phyloP scores from a whole-genome alignment of 2,113 vertebrate species.

The Embiotoca jacksoni region DNA sequence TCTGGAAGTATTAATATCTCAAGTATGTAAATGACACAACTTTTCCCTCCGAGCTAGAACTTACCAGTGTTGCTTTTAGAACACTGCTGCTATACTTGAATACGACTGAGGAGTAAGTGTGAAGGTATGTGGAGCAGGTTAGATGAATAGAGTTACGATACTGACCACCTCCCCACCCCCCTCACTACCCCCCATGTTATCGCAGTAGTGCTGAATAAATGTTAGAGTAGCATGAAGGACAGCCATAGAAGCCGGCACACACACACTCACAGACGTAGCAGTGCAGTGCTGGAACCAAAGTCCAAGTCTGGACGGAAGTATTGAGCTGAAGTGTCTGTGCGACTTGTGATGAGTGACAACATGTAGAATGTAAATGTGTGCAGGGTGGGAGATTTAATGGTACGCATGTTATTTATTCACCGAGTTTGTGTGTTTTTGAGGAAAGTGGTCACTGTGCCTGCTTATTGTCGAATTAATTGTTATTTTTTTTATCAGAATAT shows the following conservation, averaged over 20 bases:
- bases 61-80: conserved; percentile 25
- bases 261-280: conserved; percentile 16
- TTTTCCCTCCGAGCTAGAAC: conserved; percentile 16
- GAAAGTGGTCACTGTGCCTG: conserved; percentile 8
- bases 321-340: conserved; percentile 1
- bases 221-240: conserved; percentile 56
- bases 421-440: conserved; percentile 8
- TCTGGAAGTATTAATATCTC: conserved; percentile 9
- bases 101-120: conserved; percentile 12
- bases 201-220: conserved; percentile 38
- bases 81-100: conserved; percentile 64
- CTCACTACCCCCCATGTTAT: neutral
- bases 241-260: conserved; percentile 50
- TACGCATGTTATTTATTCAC: conserved; percentile 39
- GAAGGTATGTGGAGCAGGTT: conserved; percentile 26
- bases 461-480: conserved; percentile 11
- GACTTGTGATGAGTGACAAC: conserved; percentile 29
- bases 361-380: conserved; percentile 25
- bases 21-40: conserved; percentile 6
- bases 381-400: conserved; percentile 27
- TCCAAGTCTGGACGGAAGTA: conserved; percentile 15
- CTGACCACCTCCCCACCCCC: neutral
- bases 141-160: conserved; percentile 5
- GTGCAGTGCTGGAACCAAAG: conserved; percentile 24
- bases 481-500: neutral